A percentile compares a stretch with the other conserved stretches of the same genome.
Conservation (phyloP, 1,140 invertebrate species). For the Acromyrmex charruanus region DNA sequence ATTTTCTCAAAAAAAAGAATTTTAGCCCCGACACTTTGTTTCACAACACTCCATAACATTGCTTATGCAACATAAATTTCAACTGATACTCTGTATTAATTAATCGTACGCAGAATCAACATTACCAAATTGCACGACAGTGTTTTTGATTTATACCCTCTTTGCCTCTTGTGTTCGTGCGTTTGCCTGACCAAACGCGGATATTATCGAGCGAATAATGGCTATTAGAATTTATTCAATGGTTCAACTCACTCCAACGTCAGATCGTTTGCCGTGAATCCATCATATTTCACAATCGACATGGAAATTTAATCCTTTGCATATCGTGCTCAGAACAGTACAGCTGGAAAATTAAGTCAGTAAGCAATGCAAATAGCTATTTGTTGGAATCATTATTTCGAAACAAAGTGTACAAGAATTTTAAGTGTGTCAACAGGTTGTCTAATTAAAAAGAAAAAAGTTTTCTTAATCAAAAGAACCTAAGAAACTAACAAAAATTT, state of each 20-base stretch:
- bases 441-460: neutral
- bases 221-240: conserved; percentile 46
- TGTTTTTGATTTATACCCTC: conserved; percentile 39
- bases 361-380: neutral
- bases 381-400: neutral
- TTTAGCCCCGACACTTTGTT: neutral
- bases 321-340: neutral
- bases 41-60: neutral
- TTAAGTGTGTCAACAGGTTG: neutral
- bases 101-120: conserved; percentile 17
- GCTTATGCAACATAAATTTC: conserved; percentile 4
- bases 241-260: neutral
- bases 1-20: neutral
- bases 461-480: conserved; percentile 7
- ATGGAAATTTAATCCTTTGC: conserved; percentile 10
- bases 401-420: neutral
- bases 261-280: conserved; percentile 7
- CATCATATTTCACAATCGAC: neutral
- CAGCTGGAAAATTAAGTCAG: neutral
- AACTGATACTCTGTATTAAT: conserved; percentile 35
- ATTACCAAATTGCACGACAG: neutral
- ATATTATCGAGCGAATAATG: conserved; percentile 36
- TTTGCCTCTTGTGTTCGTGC: conserved; percentile 6
- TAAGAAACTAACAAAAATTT: neutral
- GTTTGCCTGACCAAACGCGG: conserved; percentile 10